These are phyloP conservation scores for Sorex araneus DNA, from an alignment of 2,113 vertebrate genomes.

Conservation along the genomic window DNA sequence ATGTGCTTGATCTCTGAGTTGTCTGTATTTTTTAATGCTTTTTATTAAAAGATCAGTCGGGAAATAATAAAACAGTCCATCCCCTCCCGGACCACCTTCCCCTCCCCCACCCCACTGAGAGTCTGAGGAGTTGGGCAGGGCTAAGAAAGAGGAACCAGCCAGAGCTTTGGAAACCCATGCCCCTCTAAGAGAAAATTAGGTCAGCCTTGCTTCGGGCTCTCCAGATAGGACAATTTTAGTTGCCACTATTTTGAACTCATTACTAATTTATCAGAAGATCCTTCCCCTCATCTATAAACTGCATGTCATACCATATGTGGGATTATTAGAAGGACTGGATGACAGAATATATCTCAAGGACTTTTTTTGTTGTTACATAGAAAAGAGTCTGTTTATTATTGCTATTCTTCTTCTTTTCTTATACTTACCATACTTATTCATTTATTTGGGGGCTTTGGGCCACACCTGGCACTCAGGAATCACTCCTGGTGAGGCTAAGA, in stretches of 20 bases:
- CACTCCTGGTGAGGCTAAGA: no score
- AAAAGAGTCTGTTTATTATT: background rate
- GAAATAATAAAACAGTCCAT: background rate
- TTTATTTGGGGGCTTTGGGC: no score
- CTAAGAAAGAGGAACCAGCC: background rate
- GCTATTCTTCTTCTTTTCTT: background rate
- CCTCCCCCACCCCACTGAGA: no score
- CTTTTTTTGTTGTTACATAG: background rate
- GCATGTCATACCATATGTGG: background rate
- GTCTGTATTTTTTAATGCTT: background rate
- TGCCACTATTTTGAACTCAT: constrained; percentile 24
- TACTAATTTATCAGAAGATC: constrained; percentile 19
- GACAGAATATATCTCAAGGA: background rate
- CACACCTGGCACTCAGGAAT: no score
- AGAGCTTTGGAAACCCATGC: background rate
- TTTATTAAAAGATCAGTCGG: constrained; percentile 24
- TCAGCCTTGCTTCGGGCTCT: background rate
- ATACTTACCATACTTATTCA: no score
- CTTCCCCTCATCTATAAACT: background rate
- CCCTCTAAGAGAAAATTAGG: background rate
- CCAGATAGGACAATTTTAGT: background rate
- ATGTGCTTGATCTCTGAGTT: background rate
- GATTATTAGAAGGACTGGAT: background rate
- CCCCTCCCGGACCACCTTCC: no score
- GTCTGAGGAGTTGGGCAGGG: background rate